A percentile compares a stretch with the other conserved stretches of the same genome.
phyloP scores from a whole-genome alignment of 2,113 vertebrate species.

The Xerus inauris region DNA sequence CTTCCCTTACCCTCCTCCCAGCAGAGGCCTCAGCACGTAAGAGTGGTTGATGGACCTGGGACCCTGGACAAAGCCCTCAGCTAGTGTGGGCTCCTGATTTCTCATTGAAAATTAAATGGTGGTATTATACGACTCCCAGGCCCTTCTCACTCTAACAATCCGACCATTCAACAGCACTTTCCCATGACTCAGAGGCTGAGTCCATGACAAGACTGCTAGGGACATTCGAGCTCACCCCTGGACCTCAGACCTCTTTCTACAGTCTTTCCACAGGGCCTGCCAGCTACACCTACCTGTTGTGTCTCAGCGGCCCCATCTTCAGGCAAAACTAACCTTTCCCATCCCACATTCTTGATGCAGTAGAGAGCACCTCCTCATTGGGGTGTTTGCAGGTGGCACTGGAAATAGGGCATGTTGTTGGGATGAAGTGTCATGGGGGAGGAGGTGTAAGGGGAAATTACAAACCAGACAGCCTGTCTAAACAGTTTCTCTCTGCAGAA shows the following conservation, averaged over 20 bases:
- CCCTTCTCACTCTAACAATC: fast-evolving
- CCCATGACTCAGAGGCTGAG: neutral
- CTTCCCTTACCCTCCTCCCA: neutral
- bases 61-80: neutral
- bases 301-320: neutral
- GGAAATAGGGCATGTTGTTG: neutral
- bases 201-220: neutral
- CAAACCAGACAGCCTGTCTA: neutral
- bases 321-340: neutral
- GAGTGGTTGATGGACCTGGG: neutral
- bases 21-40: neutral
- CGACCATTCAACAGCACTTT: neutral
- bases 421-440: neutral
- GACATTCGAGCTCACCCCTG: too few relatives aligned
- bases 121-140: neutral
- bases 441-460: conserved; percentile 33
- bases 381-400: neutral
- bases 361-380: neutral
- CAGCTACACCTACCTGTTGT: neutral
- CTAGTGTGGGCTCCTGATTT: neutral
- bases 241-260: neutral
- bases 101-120: neutral
- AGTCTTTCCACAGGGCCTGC: fast-evolving
- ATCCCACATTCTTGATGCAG: fast-evolving
- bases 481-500: conserved; percentile 34